Conservation (phyloP, 2,797 vertebrate genomes). For the Loris lydekkerianus region DNA sequence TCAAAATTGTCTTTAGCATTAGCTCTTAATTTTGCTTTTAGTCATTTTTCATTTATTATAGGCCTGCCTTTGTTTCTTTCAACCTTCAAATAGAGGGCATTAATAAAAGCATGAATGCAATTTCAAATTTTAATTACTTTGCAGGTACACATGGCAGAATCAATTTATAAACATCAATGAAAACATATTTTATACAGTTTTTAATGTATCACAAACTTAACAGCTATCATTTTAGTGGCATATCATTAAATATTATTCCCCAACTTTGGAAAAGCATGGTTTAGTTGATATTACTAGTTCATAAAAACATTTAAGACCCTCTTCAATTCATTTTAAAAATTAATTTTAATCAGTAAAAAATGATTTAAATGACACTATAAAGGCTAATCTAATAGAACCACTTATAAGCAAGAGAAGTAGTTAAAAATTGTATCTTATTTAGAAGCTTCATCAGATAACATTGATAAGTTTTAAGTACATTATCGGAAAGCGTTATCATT, state of each 20-base stretch:
- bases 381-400: slow-evolving; percentile 22
- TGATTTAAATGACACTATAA: not conserved
- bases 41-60: slow-evolving; percentile 68
- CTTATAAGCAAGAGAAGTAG: not conserved
- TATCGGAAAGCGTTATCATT: not conserved
- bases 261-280: slow-evolving; percentile 38
- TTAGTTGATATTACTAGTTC: slow-evolving; percentile 39
- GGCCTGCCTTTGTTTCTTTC: slow-evolving; percentile 44
- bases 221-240: slow-evolving; percentile 40
- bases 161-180: slow-evolving; percentile 67
- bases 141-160: slow-evolving; percentile 57
- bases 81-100: slow-evolving; percentile 62
- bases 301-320: slow-evolving; percentile 39
- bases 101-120: slow-evolving; percentile 41
- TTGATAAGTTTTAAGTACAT: not conserved
- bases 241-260: slow-evolving; percentile 69
- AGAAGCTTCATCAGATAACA: not conserved
- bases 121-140: slow-evolving; percentile 77
- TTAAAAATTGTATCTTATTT: not conserved
- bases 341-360: slow-evolving; percentile 21
- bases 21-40: slow-evolving; percentile 67
- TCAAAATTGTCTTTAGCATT: slow-evolving; percentile 57
- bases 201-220: slow-evolving; percentile 51
- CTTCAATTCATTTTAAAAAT: slow-evolving; percentile 48
- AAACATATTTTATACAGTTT: slow-evolving; percentile 54